Percentiles rank a stretch among this genome's conserved stretches.
Conservation (phyloP, 2,888 invertebrate species). For the Gymnocheta viridis region DNA sequence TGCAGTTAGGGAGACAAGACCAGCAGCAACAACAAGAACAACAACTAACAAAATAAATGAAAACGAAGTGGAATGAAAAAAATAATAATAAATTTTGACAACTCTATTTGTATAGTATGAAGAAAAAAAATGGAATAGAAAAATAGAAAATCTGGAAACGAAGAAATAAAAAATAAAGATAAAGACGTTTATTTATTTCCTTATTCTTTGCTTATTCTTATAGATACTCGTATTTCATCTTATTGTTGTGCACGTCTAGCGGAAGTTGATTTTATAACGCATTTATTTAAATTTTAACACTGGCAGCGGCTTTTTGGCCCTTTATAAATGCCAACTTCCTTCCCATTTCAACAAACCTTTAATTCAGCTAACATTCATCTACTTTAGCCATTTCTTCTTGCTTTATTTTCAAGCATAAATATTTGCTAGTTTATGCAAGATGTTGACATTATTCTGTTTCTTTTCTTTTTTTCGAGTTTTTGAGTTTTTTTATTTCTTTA, state of each 20-base stretch:
- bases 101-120: constrained; percentile 49
- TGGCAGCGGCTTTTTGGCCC: constrained; percentile 67
- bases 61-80: constrained; percentile 14
- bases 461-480: constrained; percentile 5
- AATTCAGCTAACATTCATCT: neutral
- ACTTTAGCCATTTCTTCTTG: neutral
- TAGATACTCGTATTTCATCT: constrained; percentile 70
- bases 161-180: constrained; percentile 44
- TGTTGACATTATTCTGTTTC: constrained; percentile 50
- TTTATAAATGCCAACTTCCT: constrained; percentile 53
- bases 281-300: constrained; percentile 72
- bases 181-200: constrained; percentile 82
- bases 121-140: constrained; percentile 8
- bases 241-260: constrained; percentile 73
- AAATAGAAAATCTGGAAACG: constrained; percentile 12
- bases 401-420: constrained; percentile 27
- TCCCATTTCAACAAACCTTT: constrained; percentile 25
- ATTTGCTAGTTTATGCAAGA: constrained; percentile 63
- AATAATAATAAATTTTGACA: constrained; percentile 61
- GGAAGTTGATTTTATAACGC: constrained; percentile 75
- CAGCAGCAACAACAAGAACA: no score
- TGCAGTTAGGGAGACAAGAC: constrained; percentile 67
- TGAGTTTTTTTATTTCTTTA: no score
- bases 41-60: constrained; percentile 29
- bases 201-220: constrained; percentile 73